Evolutionary conservation across 2,888 invertebrate species (phyloP).

Genomic region (Clepsis dumicolana): DNA sequence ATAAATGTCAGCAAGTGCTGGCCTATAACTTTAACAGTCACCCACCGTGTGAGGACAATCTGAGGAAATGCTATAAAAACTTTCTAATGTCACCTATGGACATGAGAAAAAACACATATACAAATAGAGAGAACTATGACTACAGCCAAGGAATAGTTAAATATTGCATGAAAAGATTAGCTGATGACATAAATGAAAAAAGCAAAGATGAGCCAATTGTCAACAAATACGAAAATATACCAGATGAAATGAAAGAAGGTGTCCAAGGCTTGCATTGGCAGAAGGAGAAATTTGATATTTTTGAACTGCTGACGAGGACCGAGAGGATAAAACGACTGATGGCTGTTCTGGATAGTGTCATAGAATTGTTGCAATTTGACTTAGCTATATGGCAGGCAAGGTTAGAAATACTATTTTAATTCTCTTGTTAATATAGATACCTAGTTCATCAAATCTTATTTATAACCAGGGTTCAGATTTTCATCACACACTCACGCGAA

Average conservation of each 20-base stretch:
- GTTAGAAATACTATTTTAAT: constrained; percentile 53
- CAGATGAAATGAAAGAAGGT: constrained; percentile 68
- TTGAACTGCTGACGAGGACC: constrained; percentile 66
- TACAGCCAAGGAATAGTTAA: constrained; percentile 70
- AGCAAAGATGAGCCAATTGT: constrained; percentile 69
- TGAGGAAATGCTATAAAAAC: constrained; percentile 68
- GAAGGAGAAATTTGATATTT: constrained; percentile 76
- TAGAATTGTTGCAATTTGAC: constrained; percentile 85
- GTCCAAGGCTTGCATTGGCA: constrained; percentile 74
- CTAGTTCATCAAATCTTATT: too few relatives aligned
- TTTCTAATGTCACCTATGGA: constrained; percentile 73
- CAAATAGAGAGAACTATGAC: constrained; percentile 67
- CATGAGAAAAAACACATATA: constrained; percentile 65
- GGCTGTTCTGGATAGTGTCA: constrained; percentile 77
- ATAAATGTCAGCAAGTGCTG: constrained; percentile 71
- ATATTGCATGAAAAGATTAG: constrained; percentile 74
- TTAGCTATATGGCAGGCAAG: constrained; percentile 85
- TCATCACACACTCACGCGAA: too few relatives aligned
- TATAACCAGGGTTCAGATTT: too few relatives aligned
- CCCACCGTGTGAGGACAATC: constrained; percentile 68
- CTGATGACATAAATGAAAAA: constrained; percentile 68
- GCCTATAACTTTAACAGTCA: constrained; percentile 70
- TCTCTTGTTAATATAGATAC: too few relatives aligned
- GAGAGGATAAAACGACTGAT: constrained; percentile 83
- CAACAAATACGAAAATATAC: constrained; percentile 66